phyloP scores from a whole-genome alignment of 2,113 vertebrate species.

The Malurus elegans region DNA sequence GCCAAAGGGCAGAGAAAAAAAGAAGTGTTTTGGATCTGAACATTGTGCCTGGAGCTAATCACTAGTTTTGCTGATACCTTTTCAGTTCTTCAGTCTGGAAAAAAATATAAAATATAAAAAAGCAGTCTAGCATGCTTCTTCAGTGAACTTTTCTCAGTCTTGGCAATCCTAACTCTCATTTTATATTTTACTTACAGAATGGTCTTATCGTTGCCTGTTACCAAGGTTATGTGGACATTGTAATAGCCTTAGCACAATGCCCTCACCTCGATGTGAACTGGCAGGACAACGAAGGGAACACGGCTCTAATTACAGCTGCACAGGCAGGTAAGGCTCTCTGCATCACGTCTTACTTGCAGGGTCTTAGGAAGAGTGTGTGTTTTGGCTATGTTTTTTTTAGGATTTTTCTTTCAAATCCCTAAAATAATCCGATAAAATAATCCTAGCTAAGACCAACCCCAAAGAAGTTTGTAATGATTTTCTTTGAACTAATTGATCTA shows the following conservation, averaged over 20 bases:
- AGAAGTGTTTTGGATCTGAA: not conserved
- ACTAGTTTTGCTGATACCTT: not conserved
- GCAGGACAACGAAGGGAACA: constrained; percentile 98
- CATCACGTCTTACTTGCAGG: not conserved
- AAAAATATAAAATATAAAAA: not conserved
- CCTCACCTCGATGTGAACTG: constrained; percentile 93
- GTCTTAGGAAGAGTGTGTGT: not conserved
- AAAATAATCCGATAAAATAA: not conserved
- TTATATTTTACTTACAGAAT: constrained; percentile 76
- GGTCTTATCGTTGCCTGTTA: constrained; percentile 93
- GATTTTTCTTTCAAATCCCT: not conserved
- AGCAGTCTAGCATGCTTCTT: not conserved
- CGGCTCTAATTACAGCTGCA: constrained; percentile 89
- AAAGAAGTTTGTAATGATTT: not conserved
- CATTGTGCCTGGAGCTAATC: not conserved
- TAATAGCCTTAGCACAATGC: constrained; percentile 89
- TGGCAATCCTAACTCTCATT: not conserved
- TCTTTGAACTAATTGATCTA: not conserved
- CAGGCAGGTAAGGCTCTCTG: constrained; percentile 87
- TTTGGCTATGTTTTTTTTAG: not conserved
- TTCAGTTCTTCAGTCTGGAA: not conserved
- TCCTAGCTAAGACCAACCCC: not conserved
- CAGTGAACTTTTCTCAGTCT: not conserved
- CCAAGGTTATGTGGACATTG: constrained; percentile 91
- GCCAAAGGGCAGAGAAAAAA: not conserved